These are phyloP conservation scores for Eulemur rubriventer DNA, from an alignment of 2,797 vertebrate genomes.

Conservation along the genomic window DNA sequence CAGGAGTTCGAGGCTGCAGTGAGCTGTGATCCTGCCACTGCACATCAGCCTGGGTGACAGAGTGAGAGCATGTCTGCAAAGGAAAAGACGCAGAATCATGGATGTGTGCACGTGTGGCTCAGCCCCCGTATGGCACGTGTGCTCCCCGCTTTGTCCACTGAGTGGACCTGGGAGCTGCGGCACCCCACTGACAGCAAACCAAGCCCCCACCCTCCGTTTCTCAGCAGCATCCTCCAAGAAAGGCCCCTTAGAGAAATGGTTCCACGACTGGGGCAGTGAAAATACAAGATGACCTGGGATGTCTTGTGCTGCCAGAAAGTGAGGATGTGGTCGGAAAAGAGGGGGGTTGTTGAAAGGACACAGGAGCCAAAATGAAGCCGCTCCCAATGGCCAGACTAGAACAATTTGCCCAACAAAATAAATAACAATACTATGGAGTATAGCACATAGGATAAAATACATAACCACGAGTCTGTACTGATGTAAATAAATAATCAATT, in stretches of 20 bases:
- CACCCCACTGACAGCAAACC: not conserved
- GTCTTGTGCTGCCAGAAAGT: not conserved
- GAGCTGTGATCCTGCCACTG: not conserved
- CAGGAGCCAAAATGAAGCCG: not conserved
- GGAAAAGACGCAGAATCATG: not conserved
- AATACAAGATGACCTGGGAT: not conserved
- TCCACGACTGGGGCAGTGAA: not conserved
- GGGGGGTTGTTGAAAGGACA: not conserved
- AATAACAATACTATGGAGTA: not conserved
- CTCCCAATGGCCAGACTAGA: not conserved
- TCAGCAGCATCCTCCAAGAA: not conserved
- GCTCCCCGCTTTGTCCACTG: not conserved
- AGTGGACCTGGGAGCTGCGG: rapidly evolving
- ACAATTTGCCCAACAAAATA: not conserved
- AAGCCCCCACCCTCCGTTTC: not conserved
- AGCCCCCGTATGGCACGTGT: rapidly evolving
- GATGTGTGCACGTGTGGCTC: not conserved
- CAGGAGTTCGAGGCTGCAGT: not conserved
- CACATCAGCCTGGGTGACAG: not conserved
- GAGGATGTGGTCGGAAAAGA: not conserved
- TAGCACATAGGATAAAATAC: too few relatives aligned
- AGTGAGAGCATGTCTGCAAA: not conserved
- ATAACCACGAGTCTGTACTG: too few relatives aligned
- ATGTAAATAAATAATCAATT: not conserved
- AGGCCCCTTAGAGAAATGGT: not conserved